phyloP scores from a whole-genome alignment of 2,888 invertebrate species.

The Adineta ricciae region DNA sequence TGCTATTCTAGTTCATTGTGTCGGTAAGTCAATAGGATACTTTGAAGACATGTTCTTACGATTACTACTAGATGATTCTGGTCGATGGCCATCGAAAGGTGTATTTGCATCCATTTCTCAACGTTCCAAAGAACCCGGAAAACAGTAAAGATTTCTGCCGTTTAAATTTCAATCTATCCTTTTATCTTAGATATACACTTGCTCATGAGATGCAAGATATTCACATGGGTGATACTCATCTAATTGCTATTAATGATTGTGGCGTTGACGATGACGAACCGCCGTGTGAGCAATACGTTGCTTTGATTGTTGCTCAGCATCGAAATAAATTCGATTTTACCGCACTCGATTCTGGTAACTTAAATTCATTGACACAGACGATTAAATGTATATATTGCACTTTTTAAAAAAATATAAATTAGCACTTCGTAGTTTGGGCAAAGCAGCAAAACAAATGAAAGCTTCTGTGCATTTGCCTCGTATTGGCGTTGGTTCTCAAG shows the following conservation, averaged over 20 bases:
- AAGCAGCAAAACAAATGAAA: slow-evolving; percentile 37
- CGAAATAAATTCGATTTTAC: slow-evolving; percentile 41
- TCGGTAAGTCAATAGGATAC: slow-evolving; percentile 40
- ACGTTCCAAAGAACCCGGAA: slow-evolving; percentile 40
- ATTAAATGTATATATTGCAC: neutral
- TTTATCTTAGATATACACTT: neutral
- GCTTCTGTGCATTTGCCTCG: slow-evolving; percentile 49
- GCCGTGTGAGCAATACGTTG: slow-evolving; percentile 38
- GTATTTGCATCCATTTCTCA: slow-evolving; percentile 46
- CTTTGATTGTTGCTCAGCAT: slow-evolving; percentile 45
- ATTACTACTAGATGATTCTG: slow-evolving; percentile 45
- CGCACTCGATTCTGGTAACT: slow-evolving; percentile 39
- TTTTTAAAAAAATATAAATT: neutral
- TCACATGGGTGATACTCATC: slow-evolving; percentile 47
- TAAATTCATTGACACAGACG: too few relatives aligned
- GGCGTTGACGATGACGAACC: slow-evolving; percentile 13
- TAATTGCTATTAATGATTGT: slow-evolving; percentile 42
- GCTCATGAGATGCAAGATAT: slow-evolving; percentile 40
- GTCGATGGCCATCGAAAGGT: slow-evolving; percentile 50
- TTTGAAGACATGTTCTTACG: neutral
- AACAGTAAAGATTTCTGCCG: slow-evolving; percentile 43
- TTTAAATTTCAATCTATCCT: neutral
- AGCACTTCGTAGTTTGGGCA: neutral
- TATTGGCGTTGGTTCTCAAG: slow-evolving; percentile 47
- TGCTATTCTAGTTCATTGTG: slow-evolving; percentile 48